Evolutionary conservation across 2,888 invertebrate species (phyloP).

Genomic region (Melanargia galathea): DNA sequence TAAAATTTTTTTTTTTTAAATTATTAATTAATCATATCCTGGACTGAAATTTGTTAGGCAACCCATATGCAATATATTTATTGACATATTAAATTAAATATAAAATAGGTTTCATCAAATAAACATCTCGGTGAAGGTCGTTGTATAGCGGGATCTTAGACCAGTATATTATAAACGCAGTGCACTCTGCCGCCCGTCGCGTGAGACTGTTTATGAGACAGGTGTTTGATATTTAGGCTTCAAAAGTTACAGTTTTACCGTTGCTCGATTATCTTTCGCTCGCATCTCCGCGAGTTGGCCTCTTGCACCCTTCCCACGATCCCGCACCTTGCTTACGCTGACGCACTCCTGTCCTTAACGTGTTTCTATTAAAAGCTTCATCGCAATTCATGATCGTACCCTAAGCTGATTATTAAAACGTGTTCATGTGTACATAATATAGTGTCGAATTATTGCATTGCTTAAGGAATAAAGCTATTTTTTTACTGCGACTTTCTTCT

Average conservation of each 20-base stretch:
- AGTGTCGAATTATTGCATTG: neutral
- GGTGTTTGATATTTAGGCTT: conserved; percentile 25
- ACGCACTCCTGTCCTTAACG: neutral
- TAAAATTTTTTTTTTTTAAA: too few relatives aligned
- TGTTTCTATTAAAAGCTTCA: conserved; percentile 3
- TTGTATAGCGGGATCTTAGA: too few relatives aligned
- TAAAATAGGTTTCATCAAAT: too few relatives aligned
- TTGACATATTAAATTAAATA: too few relatives aligned
- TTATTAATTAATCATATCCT: too few relatives aligned
- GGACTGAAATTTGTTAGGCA: too few relatives aligned
- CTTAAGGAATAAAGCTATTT: too few relatives aligned
- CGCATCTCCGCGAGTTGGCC: neutral
- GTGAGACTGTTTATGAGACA: conserved; percentile 26
- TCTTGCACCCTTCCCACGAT: conserved; percentile 8
- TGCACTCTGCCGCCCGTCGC: conserved; percentile 23
- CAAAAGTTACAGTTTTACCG: conserved; percentile 1
- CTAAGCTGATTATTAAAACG: neutral
- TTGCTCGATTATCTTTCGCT: conserved; percentile 1
- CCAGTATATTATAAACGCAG: conserved; percentile 18
- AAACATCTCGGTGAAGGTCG: too few relatives aligned
- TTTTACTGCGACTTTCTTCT: too few relatives aligned
- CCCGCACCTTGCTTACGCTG: neutral
- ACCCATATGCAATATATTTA: too few relatives aligned
- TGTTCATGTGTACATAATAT: neutral
- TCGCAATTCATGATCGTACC: neutral